Percentiles rank a stretch among this genome's conserved stretches.
Conservation (phyloP, 2,113 vertebrate species). For the Eonycteris spelaea region DNA sequence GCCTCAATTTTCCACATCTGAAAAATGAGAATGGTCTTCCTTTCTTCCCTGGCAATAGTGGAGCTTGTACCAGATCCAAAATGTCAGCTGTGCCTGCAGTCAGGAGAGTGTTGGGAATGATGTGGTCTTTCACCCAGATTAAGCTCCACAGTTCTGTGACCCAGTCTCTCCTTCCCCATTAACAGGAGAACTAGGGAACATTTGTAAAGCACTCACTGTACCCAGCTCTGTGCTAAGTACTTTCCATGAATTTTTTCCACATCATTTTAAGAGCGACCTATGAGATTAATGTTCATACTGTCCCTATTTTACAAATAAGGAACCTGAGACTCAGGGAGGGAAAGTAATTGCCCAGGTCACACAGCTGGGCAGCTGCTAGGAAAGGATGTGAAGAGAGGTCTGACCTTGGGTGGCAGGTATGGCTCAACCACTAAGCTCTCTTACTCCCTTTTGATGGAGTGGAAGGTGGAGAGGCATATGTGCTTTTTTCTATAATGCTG, state of each 20-base stretch:
- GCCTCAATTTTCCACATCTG: neutral
- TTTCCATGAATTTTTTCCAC: neutral
- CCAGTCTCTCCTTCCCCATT: neutral
- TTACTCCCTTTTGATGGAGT: neutral
- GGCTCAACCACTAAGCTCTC: neutral
- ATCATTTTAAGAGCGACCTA: neutral
- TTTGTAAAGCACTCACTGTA: neutral
- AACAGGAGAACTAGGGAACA: neutral
- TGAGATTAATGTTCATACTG: neutral
- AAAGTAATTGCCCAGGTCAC: neutral
- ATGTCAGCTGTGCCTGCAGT: neutral
- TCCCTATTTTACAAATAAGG: neutral
- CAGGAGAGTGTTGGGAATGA: too few species aligned
- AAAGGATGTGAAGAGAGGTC: neutral
- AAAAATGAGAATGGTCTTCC: neutral
- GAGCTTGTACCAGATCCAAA: neutral
- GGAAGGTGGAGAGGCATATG: fast-evolving
- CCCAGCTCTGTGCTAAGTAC: neutral
- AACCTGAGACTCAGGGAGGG: neutral
- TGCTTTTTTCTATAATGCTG: neutral
- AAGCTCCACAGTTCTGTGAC: fast-evolving
- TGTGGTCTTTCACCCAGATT: neutral
- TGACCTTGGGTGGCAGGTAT: neutral
- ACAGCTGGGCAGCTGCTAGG: neutral
- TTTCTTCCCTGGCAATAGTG: neutral